phyloP scores from a whole-genome alignment of 2,797 vertebrate species.

The Steatocranus sp. region DNA sequence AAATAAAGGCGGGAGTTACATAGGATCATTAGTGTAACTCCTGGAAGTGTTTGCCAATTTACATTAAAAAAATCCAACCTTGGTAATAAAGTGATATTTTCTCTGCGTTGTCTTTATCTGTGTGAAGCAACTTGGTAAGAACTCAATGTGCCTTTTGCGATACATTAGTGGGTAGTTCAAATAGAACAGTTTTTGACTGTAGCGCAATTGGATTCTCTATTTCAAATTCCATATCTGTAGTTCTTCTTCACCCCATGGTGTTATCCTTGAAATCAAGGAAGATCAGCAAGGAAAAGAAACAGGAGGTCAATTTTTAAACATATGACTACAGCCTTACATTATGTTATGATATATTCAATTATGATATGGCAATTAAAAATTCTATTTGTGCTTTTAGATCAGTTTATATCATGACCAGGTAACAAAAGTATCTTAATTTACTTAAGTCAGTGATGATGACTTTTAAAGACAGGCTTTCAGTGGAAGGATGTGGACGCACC shows the following conservation, averaged over 20 bases:
- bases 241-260: accelerated
- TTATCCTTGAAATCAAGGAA: background rate
- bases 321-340: background rate
- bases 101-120: background rate
- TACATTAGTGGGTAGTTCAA: background rate
- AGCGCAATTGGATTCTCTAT: background rate
- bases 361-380: accelerated
- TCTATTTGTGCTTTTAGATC: background rate
- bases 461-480: background rate
- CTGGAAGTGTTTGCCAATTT: background rate
- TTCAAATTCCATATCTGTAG: background rate
- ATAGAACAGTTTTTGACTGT: background rate
- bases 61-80: accelerated
- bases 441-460: background rate
- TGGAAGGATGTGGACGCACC: background rate
- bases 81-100: background rate
- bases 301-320: background rate
- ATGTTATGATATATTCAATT: background rate
- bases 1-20: background rate
- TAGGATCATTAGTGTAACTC: background rate
- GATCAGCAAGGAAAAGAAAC: background rate
- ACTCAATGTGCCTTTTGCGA: background rate
- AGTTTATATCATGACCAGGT: background rate
- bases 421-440: background rate
- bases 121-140: background rate